Base-by-base conservation (phyloP, 2,888 invertebrate genomes). In the Spisula solida region DNA sequence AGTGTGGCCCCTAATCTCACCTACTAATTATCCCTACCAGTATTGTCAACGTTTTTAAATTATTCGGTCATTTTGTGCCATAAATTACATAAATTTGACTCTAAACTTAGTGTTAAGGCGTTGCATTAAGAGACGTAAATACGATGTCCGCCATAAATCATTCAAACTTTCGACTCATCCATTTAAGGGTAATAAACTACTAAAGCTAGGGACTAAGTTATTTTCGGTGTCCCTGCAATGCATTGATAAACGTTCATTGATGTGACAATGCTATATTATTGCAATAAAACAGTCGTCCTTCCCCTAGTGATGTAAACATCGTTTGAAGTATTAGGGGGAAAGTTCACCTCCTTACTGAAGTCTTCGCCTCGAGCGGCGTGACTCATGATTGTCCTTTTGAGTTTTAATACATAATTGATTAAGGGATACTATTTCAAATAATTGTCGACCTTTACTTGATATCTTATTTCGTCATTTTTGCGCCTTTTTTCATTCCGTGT, bases 41-140 rank as follows among this genome's bases (percentile, higher is more conserved):
- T 34, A 20, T 34, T 16, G 75, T 75, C 1, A 75, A 75, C 8
- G 1, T 2, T 31, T 75, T 25, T 8, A 31, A 31, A 34, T 75
- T 31, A 75, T 34, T 75, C 16, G 34, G 75, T 18, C 31, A 34
- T 25, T 34, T 31, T 75, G 18, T 34, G 31, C 34, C 75, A 75
- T 75, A 75, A 75, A 75, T 75, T 75, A 75, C 18, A 16, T 75
- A 31, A 75, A 16, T 60, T 75, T 75, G 75, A 75, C 75, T 75
- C 25, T 75, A 18, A 75, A 75, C 75, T 16, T 75, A 31, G 75
- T 34, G 75, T 75, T 75, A 14, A 75, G 75, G 34, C 34, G 31
- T 31, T 31, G 18, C 75, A 75, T 75, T 34, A 75, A 34, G 16
- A 75, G 31, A 14, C 16, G 31, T 75, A 34, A 75, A 34, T 75